A percentile compares a stretch with the other conserved stretches of the same genome.
These are phyloP conservation scores for Plectropomus leopardus DNA, from an alignment of 2,113 vertebrate genomes.

Conservation along the genomic window DNA sequence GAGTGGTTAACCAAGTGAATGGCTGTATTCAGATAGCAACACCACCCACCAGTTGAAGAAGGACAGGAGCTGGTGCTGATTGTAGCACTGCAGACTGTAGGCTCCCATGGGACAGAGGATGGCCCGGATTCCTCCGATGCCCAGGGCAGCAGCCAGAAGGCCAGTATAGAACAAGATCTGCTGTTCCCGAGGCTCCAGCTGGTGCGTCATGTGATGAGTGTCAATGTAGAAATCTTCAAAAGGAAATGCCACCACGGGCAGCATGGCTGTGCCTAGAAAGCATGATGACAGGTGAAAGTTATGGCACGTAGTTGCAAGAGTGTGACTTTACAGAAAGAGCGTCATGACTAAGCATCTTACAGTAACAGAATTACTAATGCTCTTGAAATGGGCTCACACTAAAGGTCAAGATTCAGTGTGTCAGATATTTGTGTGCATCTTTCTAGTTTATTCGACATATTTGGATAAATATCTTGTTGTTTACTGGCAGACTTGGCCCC, in stretches of 20 bases:
- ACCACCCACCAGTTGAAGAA: conserved; percentile 93
- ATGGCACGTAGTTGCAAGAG: not conserved
- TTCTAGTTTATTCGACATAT: not conserved
- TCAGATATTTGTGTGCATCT: not conserved
- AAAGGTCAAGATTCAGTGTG: not conserved
- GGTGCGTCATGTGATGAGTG: conserved; percentile 83
- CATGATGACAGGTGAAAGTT: not conserved
- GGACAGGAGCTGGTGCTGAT: conserved; percentile 85
- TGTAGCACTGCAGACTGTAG: conserved; percentile 85
- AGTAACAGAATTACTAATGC: not conserved
- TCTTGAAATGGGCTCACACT: conserved; percentile 6
- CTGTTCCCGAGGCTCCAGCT: conserved; percentile 83
- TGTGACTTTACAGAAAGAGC: conserved; percentile 13
- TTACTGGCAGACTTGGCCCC: not conserved
- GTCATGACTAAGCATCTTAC: not conserved
- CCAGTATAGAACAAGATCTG: conserved; percentile 88
- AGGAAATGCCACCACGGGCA: conserved; percentile 92
- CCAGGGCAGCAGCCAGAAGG: conserved; percentile 87
- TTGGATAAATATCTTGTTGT: not conserved
- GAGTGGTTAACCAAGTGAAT: not conserved
- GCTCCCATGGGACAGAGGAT: conserved; percentile 88
- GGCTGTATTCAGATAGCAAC: not conserved
- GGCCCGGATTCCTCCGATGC: conserved; percentile 90
- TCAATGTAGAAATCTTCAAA: conserved; percentile 91
- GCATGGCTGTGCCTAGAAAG: conserved; percentile 88